These are phyloP conservation scores for Noctua janthina DNA, from an alignment of 2,888 invertebrate genomes.

Conservation along the genomic window DNA sequence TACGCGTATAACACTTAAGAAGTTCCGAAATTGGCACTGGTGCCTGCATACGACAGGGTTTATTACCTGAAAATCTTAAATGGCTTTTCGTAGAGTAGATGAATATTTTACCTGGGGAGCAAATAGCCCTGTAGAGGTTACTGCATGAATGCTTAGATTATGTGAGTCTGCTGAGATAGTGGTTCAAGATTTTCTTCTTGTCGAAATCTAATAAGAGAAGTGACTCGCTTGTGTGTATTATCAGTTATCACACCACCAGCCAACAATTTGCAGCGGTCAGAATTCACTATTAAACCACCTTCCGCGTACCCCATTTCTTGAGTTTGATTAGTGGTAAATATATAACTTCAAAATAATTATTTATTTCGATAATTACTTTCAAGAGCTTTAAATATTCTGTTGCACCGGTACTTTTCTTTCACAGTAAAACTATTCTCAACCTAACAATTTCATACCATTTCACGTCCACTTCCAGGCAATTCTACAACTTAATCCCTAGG, in stretches of 20 bases:
- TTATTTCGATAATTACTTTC: neutral
- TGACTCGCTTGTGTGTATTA: neutral
- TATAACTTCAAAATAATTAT: neutral
- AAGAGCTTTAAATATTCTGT: constrained; percentile 29
- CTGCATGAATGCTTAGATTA: neutral
- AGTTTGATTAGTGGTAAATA: neutral
- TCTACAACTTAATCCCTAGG: constrained; percentile 22
- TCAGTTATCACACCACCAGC: neutral
- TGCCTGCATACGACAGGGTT: too few species aligned
- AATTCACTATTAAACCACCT: neutral
- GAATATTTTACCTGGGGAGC: neutral
- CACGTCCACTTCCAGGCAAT: constrained; percentile 21
- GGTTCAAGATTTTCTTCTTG: neutral
- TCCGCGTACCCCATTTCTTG: fast-evolving
- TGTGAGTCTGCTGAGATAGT: neutral
- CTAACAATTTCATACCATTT: constrained; percentile 29
- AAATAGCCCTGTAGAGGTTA: neutral
- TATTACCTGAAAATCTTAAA: neutral
- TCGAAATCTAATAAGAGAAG: neutral
- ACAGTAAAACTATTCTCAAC: constrained; percentile 31
- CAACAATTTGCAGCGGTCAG: neutral
- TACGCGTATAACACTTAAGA: neutral
- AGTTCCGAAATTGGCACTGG: neutral
- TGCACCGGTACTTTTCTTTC: constrained; percentile 7
- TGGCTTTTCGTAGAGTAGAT: neutral